A percentile compares a stretch with the other conserved stretches of the same genome.
phyloP scores from a whole-genome alignment of 2,113 vertebrate genomes.

The Perccottus glenii region DNA sequence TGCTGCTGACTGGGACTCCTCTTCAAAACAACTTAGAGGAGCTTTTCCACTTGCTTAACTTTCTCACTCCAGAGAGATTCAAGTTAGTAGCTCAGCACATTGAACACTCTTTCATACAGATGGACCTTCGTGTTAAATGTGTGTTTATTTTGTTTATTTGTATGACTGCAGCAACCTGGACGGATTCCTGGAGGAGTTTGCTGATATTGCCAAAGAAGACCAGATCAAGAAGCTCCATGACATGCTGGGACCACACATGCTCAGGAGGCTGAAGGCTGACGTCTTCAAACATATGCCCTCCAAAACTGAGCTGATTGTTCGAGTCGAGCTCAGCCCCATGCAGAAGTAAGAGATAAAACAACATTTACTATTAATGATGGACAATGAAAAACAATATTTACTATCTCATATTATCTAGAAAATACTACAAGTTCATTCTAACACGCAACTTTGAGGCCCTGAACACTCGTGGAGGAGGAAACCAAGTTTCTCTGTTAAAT shows the following conservation, averaged over 20 bases:
- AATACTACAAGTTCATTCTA: conserved; percentile 98
- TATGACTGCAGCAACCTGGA: conserved; percentile 88
- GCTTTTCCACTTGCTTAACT: conserved; percentile 95
- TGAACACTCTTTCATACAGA: not conserved
- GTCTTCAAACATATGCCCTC: conserved; percentile 99
- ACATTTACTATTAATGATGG: not conserved
- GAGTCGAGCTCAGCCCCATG: conserved; percentile 96
- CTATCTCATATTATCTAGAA: conserved; percentile 76
- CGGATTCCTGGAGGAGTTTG: conserved; percentile 97
- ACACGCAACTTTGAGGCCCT: conserved; percentile 97
- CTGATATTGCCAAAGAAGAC: conserved; percentile 97
- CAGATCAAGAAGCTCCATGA: conserved; percentile 99
- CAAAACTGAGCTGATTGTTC: conserved; percentile 95
- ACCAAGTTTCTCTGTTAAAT: conserved; percentile 95
- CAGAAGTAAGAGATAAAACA: conserved; percentile 86
- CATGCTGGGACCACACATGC: conserved; percentile 97
- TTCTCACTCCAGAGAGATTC: conserved; percentile 94
- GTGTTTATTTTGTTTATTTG: not conserved
- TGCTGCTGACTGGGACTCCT: conserved; percentile 94
- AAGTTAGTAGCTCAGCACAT: conserved; percentile 81
- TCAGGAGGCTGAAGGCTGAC: conserved; percentile 95
- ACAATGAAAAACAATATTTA: not conserved
- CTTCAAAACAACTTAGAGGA: conserved; percentile 98
- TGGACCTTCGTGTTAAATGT: not conserved
- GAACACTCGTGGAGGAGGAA: conserved; percentile 94